Percentiles rank a stretch among this genome's conserved stretches.
Evolutionary conservation across 2,888 invertebrate species (phyloP).

Genomic region (Gymnoscelis rufifasciata): DNA sequence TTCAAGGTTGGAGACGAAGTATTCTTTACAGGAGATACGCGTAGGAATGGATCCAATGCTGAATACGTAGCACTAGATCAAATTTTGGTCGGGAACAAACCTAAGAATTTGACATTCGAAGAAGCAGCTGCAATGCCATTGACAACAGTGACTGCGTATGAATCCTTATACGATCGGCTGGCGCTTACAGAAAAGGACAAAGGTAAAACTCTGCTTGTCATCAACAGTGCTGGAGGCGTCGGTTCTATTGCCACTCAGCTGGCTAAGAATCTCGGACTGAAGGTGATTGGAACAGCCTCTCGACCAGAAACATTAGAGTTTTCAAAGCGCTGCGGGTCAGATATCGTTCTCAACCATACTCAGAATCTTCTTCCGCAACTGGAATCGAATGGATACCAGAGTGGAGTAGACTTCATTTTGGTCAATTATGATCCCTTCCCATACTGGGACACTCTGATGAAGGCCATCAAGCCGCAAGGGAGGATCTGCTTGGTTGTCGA

Average conservation of each 20-base stretch:
- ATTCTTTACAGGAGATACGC: constrained; percentile 57
- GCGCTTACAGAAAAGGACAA: constrained; percentile 58
- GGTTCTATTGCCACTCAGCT: constrained; percentile 64
- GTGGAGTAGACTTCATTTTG: constrained; percentile 60
- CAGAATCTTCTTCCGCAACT: constrained; percentile 54
- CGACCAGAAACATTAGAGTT: constrained; percentile 44
- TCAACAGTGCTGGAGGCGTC: constrained; percentile 68
- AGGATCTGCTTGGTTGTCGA: constrained; percentile 65
- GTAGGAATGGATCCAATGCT: constrained; percentile 60
- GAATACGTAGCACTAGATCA: constrained; percentile 60
- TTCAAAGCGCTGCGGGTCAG: constrained; percentile 23
- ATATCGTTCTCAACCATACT: constrained; percentile 58
- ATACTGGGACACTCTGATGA: constrained; percentile 62
- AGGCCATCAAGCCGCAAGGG: constrained; percentile 61
- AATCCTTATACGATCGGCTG: constrained; percentile 56
- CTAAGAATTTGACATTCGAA: constrained; percentile 57
- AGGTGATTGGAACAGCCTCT: constrained; percentile 66
- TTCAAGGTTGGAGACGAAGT: constrained; percentile 64
- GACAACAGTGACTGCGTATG: constrained; percentile 58
- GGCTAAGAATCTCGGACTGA: constrained; percentile 55
- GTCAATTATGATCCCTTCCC: constrained; percentile 66
- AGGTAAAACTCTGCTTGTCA: constrained; percentile 57
- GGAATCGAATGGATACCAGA: constrained; percentile 46
- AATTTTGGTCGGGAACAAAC: constrained; percentile 53
- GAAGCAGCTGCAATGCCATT: constrained; percentile 69